Evolutionary conservation across 2,113 vertebrate genomes (phyloP).

Genomic region (Drymodes brunneopygia): DNA sequence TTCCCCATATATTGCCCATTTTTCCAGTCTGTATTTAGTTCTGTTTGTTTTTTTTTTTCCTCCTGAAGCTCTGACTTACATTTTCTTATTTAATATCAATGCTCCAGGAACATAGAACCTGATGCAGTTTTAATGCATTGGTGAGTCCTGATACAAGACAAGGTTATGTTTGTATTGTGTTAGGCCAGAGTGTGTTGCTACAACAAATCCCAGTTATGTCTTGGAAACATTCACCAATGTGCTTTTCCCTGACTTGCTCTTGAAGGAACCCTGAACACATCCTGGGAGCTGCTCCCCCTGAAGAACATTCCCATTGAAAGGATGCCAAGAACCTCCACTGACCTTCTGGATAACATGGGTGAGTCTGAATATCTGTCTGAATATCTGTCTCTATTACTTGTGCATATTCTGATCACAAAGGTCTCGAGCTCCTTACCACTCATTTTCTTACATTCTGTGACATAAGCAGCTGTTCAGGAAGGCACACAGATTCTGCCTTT

Average conservation of each 20-base stretch:
- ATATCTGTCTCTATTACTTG: background rate
- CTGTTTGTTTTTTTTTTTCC: background rate
- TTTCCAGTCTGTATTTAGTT: background rate
- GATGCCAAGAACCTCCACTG: background rate
- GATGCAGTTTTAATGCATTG: background rate
- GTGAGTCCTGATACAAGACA: background rate
- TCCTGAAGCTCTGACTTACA: background rate
- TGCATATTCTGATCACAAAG: background rate
- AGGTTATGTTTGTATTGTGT: background rate
- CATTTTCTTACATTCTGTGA: background rate
- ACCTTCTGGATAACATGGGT: fast-evolving
- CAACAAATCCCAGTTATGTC: background rate
- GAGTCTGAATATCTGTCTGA: background rate
- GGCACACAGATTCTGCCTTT: background rate
- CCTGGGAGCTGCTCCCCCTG: background rate
- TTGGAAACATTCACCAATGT: background rate
- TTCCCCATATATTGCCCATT: background rate
- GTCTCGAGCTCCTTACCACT: background rate
- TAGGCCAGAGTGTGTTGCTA: background rate
- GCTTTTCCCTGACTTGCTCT: background rate
- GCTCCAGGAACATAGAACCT: background rate
- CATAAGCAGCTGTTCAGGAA: background rate
- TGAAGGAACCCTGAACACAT: fast-evolving
- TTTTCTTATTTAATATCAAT: background rate
- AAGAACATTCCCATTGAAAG: background rate